Evolutionary conservation across 2,113 vertebrate genomes (phyloP).

Genomic region (Notiomystis cincta): DNA sequence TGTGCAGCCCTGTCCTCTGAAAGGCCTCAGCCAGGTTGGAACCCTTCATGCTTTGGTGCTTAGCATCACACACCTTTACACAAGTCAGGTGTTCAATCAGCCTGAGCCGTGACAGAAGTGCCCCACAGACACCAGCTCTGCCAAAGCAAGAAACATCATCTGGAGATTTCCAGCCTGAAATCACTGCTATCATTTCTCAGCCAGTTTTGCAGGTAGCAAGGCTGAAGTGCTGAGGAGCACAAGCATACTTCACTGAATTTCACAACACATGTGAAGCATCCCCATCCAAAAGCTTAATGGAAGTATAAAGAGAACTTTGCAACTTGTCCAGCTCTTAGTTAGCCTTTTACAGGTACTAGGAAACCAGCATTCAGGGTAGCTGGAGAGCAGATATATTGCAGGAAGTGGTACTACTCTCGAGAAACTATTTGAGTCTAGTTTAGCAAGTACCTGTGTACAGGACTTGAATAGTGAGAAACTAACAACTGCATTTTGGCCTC

Average conservation of each 20-base stretch:
- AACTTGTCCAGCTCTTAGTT: background rate
- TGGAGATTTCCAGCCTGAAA: background rate
- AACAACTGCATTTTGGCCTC: background rate
- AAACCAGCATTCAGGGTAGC: background rate
- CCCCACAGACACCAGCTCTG: rapidly evolving
- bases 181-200: background rate
- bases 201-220: background rate
- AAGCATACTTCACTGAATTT: background rate
- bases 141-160: background rate
- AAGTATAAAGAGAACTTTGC: background rate
- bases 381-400: background rate
- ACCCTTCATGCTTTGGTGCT: background rate
- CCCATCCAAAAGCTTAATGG: background rate
- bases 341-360: background rate
- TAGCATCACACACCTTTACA: background rate
- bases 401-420: background rate
- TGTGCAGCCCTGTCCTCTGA: background rate
- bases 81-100: background rate
- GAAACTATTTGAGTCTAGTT: background rate
- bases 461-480: background rate
- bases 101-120: background rate
- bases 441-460: background rate
- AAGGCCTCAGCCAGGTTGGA: background rate
- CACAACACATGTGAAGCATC: background rate
- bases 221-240: background rate